Base-by-base conservation (phyloP, 2,888 invertebrate species). In the Cybosia mesomella region DNA sequence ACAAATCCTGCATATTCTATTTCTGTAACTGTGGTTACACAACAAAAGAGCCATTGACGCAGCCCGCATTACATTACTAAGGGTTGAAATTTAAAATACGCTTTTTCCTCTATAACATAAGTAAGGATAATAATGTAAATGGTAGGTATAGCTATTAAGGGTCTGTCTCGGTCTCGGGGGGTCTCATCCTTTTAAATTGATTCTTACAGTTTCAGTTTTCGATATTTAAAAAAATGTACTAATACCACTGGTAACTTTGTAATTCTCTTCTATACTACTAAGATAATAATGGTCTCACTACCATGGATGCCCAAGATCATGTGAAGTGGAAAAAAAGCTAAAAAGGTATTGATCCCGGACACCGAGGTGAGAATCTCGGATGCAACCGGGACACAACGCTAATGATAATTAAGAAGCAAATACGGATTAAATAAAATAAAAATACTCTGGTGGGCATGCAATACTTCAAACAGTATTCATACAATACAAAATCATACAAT, bases 1-100 rank as follows among this genome's bases (percentile, higher is more conserved):
- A 70, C 73, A 76, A 79, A 80, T 75, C 72, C 72, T 58, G 58
- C 49, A 59, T 58, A 65, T 72, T 70, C 70, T 73, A 70, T 71
- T 71, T 72, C 73, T 67, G 54, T 43, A 61, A 34, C 36, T 53
- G 13, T 32, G 36, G 18, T 43, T 61, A 66, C 57, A 67, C 57
- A 61, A 58, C 58, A 49, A 58, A 67, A 36, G 43, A 61, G 62
- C 34, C 24, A 62, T 58, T 62, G 62, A 58, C 62, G 67, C 34
- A 62, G 49, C 43, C 24, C 34, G 34, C 49, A 67, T 67, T 66
- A 32, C 39, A 61, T 61, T 66, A 55, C 54, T 57, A 61, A 61
- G 55, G 66, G 60, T 66, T 66, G 54, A 21, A 18, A 11, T 55
- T 57, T 57, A 55, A 24, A 34, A 39, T 64, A 61, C 11, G 28